Evolutionary conservation across 2,888 invertebrate species (phyloP), one percentile per base, ranked within the genome.

Genomic region (Lycophotia porphyrea): DNA sequence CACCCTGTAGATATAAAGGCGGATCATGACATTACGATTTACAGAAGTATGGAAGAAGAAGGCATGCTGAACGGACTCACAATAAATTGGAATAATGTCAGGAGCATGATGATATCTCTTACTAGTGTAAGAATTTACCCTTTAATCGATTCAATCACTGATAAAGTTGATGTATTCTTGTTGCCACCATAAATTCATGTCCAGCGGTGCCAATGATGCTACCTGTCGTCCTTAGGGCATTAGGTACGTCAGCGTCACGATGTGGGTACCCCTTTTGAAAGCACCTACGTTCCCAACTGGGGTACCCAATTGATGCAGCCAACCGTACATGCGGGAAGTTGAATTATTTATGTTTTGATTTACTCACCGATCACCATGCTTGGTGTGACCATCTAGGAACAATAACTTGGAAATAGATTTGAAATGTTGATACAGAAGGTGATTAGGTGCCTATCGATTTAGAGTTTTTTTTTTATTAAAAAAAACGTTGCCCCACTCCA

Each of bases 301-400:
- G n/a, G n/a, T n/a, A n/a, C n/a, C n/a, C n/a, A n/a, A n/a, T n/a
- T n/a, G n/a, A n/a, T n/a, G n/a, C n/a, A n/a, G n/a, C n/a, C n/a
- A n/a, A n/a, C n/a, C n/a, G n/a, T n/a, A 49, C 39, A 76, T 44
- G 76, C 39, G 44, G 68, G 58, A 68, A 71, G 44, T 39, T 71
- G 63, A 75, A 76, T 58, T 71, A 76, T 75, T 58, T 76, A 71
- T 71, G 58, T 60, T 61, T 80, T 49, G 42, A 64, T 58, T 61
- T 67, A 39, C 60, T 47, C 65, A 44, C 42, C 47, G 18, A 64
- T 65, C 63, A 63, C 11, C 31, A 44, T 52, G 11, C 47, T 66
- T 75, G 39, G 24, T 61, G n/a, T 70, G 69, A 61, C 47, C 18
- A 39, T 74, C 39, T 15, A 27, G 18, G 21, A 44, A 27, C 61